Evolutionary conservation across 1,140 invertebrate species (phyloP), one percentile per base, ranked within the genome.

Genomic region (Leucophenga varia): DNA sequence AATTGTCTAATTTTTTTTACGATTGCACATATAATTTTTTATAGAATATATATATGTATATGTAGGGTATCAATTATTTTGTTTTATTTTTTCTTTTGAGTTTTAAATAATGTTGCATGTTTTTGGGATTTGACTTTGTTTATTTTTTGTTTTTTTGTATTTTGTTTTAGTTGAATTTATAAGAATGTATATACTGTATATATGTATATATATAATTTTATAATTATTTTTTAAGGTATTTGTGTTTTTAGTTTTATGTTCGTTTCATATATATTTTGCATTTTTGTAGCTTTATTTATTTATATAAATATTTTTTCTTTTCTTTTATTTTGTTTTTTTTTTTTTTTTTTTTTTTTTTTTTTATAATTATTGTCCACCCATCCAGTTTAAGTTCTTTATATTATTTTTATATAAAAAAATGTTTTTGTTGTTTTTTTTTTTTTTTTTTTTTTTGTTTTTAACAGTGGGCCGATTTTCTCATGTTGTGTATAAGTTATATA

Each of bases 351-450:
- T 41, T 48, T 57, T 30, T 47, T 46, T 50, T 65, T 44, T 46
- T 49, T 51, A 57, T 69, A 71, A 56, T 72, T 72, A 72, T 72
- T 72, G 68, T 72, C 68, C 68, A 64, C 68, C 68, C 68, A 72
- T 72, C 64, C 68, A 72, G 68, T 72, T 72, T 72, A 58, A 52
- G 59, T n/a, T n/a, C n/a, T n/a, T n/a, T n/a, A n/a, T n/a, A n/a
- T n/a, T n/a, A n/a, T n/a, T n/a, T n/a, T n/a, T n/a, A n/a, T n/a
- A n/a, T n/a, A n/a, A n/a, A 59, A 67, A 65, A 65, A 59, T 67
- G 56, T 36, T 59, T 43, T 57, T 53, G 67, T 49, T 49, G 52
- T 64, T 59, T 49, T 40, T 52, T 50, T 54, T 61, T 20, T 48
- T 43, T 32, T 49, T 43, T 47, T 41, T 45, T 36, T 34, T 25